Conservation (phyloP, 2,797 vertebrate species). For the Benthosema pterotum region DNA sequence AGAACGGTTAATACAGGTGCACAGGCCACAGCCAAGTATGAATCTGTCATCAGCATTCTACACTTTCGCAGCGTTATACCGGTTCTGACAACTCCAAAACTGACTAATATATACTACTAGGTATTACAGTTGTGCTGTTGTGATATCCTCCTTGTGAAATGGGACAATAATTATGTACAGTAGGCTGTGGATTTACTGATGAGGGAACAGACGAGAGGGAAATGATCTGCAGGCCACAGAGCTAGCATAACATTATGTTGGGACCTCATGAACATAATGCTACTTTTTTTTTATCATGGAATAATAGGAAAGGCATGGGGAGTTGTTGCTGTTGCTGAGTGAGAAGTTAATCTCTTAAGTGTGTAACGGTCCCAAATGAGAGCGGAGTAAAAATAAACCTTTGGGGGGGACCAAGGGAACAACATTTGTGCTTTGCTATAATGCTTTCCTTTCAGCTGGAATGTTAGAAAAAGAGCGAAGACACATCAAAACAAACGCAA, state of each 20-base stretch:
- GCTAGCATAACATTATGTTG: conserved; percentile 11
- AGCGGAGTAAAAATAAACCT: not conserved
- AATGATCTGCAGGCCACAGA: conserved; percentile 14
- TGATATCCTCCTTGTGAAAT: conserved; percentile 33
- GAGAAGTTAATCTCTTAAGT: conserved; percentile 14
- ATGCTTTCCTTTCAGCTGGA: conserved; percentile 1
- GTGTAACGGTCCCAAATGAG: conserved; percentile 12
- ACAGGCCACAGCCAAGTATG: too few species aligned
- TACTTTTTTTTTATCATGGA: too few species aligned
- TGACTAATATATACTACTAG: conserved; percentile 23
- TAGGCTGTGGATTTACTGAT: conserved; percentile 29
- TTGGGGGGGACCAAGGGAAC: conserved; percentile 7
- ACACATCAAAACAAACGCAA: conserved; percentile 1
- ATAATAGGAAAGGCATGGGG: conserved; percentile 9
- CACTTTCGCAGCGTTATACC: not conserved
- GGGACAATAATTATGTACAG: conserved; percentile 45
- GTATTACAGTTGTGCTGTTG: conserved; percentile 41
- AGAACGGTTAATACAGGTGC: too few species aligned
- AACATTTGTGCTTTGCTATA: conserved; percentile 18
- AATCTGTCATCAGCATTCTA: not conserved
- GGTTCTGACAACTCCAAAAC: conserved; percentile 13
- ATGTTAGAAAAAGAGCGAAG: not conserved
- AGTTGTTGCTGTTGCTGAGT: conserved; percentile 6
- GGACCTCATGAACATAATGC: conserved; percentile 8
- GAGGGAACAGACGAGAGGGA: not conserved